These are phyloP conservation scores for Ferrisia virgata DNA, from an alignment of 2,888 invertebrate genomes.

Conservation along the genomic window DNA sequence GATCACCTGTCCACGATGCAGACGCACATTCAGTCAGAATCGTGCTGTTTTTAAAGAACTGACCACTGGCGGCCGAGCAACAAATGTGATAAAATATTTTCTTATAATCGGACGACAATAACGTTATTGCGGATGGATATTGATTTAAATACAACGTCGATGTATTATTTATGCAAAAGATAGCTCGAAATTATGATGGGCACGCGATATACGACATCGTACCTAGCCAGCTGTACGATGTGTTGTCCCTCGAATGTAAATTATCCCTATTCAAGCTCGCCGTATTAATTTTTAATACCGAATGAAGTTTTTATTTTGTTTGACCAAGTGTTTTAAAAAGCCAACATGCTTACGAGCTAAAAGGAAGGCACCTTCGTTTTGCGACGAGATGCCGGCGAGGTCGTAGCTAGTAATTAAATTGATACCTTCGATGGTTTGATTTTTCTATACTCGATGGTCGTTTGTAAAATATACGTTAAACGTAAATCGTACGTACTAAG, in stretches of 20 bases:
- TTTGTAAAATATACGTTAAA: too few relatives aligned
- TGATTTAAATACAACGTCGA: background rate
- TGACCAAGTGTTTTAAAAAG: background rate
- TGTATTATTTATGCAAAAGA: conserved; percentile 27
- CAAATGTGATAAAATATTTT: background rate
- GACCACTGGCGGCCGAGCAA: background rate
- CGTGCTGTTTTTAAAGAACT: background rate
- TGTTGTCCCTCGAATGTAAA: background rate
- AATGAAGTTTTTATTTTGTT: background rate
- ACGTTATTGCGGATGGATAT: too few relatives aligned
- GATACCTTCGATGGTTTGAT: too few relatives aligned
- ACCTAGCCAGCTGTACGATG: too few relatives aligned
- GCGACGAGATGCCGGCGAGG: background rate
- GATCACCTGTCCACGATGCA: background rate
- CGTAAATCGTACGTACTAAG: too few relatives aligned
- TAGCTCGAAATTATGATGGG: background rate
- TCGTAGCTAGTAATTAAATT: background rate
- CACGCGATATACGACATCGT: background rate
- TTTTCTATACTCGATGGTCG: too few relatives aligned
- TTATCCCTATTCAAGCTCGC: background rate
- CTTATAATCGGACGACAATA: background rate
- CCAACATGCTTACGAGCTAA: too few relatives aligned
- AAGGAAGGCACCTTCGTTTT: background rate
- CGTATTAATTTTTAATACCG: background rate
- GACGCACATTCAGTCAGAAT: background rate